These are phyloP conservation scores for Burhinus bistriatus DNA, from an alignment of 2,113 vertebrate genomes.

Conservation along the genomic window DNA sequence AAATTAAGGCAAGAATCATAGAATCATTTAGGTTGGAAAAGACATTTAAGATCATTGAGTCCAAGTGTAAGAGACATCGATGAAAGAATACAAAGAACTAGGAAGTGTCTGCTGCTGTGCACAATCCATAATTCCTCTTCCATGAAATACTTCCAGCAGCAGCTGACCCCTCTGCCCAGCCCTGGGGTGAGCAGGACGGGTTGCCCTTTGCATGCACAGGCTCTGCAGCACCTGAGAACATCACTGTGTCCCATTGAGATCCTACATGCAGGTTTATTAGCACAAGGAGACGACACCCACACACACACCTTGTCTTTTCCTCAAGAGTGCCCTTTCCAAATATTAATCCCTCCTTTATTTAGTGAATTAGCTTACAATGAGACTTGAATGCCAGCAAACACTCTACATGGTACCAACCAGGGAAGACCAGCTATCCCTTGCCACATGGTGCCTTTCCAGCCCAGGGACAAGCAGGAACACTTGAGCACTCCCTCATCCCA, in stretches of 20 bases:
- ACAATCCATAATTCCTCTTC: neutral
- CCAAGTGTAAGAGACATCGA: neutral
- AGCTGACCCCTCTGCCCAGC: neutral
- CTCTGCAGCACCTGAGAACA: rapidly evolving
- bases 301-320: neutral
- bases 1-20: neutral
- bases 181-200: neutral
- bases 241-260: rapidly evolving
- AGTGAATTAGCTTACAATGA: neutral
- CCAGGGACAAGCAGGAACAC: neutral
- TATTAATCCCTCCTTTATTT: neutral
- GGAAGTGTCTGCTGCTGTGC: neutral
- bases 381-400: neutral
- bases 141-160: neutral
- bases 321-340: neutral
- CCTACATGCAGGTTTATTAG: neutral
- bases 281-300: neutral
- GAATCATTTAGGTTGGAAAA: neutral
- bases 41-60: rapidly evolving
- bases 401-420: neutral
- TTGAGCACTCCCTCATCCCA: neutral
- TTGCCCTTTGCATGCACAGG: neutral
- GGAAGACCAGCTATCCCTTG: neutral
- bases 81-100: neutral
- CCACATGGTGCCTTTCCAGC: neutral